Conservation (phyloP, 2,113 vertebrate genomes). For the Paratilapia polleni region DNA sequence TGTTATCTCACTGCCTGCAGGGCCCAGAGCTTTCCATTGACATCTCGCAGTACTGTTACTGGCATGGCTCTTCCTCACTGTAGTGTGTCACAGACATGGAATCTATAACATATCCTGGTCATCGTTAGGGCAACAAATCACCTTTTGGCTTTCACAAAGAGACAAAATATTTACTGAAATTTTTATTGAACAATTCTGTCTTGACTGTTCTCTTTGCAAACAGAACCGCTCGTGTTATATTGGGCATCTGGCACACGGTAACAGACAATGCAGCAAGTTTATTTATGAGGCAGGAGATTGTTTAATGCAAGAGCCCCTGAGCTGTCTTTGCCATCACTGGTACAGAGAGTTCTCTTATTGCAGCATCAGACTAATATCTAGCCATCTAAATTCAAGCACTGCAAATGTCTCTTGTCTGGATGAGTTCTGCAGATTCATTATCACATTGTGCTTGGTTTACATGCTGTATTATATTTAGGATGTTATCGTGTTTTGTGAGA, state of each 20-base stretch:
- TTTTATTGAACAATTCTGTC: not conserved
- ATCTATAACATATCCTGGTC: not conserved
- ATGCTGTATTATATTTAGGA: not conserved
- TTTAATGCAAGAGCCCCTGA: constrained; percentile 2
- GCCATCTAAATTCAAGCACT: not conserved
- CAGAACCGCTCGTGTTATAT: not conserved
- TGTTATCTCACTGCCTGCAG: constrained; percentile 54
- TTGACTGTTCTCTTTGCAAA: not conserved
- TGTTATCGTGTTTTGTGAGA: not conserved
- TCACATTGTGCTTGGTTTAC: not conserved
- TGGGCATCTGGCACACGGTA: not conserved
- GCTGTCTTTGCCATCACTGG: not conserved
- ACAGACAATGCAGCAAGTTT: not conserved
- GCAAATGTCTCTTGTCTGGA: not conserved
- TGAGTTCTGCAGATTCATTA: not conserved
- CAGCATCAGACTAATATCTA: not conserved
- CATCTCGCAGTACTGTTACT: constrained; percentile 9
- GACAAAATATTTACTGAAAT: not conserved
- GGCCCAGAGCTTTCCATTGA: constrained; percentile 10
- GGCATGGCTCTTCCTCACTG: constrained; percentile 3
- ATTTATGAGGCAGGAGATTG: constrained; percentile 5
- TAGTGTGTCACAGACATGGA: not conserved
- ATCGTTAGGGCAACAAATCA: not conserved
- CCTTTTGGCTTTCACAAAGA: not conserved
- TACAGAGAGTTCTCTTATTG: not conserved